phyloP scores from a whole-genome alignment of 2,797 vertebrate species.

The Chelonia mydas region DNA sequence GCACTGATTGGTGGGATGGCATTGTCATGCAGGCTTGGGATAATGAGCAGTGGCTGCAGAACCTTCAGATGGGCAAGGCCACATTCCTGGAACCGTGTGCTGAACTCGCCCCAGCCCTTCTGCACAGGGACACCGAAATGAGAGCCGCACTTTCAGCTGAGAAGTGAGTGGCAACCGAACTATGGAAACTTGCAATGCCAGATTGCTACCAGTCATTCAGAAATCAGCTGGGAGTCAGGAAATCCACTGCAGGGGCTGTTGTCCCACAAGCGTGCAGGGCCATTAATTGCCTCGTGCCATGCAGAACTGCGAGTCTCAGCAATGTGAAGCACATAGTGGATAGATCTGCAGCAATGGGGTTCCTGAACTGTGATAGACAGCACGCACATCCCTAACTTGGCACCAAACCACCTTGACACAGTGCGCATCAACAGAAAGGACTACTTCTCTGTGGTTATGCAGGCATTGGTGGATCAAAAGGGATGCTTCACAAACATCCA shows the following conservation, averaged over 20 bases:
- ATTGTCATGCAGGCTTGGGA: background rate
- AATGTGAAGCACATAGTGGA: background rate
- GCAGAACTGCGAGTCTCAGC: background rate
- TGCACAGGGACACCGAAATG: background rate
- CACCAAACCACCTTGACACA: background rate
- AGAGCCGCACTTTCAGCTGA: background rate
- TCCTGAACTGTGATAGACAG: background rate
- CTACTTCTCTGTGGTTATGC: background rate
- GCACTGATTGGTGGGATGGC: background rate
- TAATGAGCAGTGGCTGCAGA: background rate
- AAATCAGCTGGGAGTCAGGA: background rate
- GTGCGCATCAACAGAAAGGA: background rate
- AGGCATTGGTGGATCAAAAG: background rate
- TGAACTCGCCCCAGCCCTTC: background rate
- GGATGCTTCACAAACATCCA: background rate
- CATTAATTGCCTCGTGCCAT: background rate
- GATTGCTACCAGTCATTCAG: background rate
- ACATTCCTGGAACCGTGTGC: background rate
- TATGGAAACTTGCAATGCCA: background rate
- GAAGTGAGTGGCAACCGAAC: background rate
- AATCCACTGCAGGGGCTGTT: background rate
- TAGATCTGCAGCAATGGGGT: background rate
- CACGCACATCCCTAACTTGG: background rate
- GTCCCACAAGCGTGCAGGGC: rapidly evolving
- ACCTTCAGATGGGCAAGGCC: background rate